Base-by-base conservation (phyloP, 2,888 invertebrate genomes). In the Leptinotarsa juncta region DNA sequence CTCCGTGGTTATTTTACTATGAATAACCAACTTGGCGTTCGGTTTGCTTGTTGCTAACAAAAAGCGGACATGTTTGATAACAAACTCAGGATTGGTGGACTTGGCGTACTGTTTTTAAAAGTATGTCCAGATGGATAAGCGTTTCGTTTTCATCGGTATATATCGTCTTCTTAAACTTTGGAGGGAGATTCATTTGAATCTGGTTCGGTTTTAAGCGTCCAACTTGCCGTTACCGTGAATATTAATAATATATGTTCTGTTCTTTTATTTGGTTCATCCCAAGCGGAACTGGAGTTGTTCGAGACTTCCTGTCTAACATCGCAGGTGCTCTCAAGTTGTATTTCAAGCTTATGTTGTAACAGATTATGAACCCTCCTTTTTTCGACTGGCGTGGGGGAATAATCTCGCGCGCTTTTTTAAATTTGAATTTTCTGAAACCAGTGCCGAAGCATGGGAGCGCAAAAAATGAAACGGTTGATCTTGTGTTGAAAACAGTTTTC, bases 261-360 rank as follows among this genome's bases (percentile, higher is more conserved):
- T 62, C 62, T 62, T 42, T 26, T 62, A 62, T 26, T 4, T 62
- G 49, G 65, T 65, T 49, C 66, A 70, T 71, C 53, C 70, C 70
- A 73, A 51, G 72, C 71, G 73, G 65, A 68, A 75, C 73, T 67
- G 51, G 67, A 53, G 42, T 51, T 32, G 62, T 71, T 72, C 16
- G 23, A 57, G 62, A 75, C 76, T 80, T 80, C 80, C 80, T 78
- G 80, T 78, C 70, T 70, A 72, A 12, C 42, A 42, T 42, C 32
- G 73, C 79, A 79, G 78, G 80, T 78, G 80, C 71, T 74, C n/a
- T 14, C 18, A 32, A 7, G 67, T 77, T 66, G 70, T 26, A 42
- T 53, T 65, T 66, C 18, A 10, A 15, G n/a, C 32, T 14, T 32
- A 32, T 62, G 62, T 62, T 62, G 62, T 42, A n/a, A 62, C 32